Evolutionary conservation across 92 coral and sea anemone genomes (phyloP), one percentile per base, ranked within the genome.

Genomic region (Plumapathes pennacea): DNA sequence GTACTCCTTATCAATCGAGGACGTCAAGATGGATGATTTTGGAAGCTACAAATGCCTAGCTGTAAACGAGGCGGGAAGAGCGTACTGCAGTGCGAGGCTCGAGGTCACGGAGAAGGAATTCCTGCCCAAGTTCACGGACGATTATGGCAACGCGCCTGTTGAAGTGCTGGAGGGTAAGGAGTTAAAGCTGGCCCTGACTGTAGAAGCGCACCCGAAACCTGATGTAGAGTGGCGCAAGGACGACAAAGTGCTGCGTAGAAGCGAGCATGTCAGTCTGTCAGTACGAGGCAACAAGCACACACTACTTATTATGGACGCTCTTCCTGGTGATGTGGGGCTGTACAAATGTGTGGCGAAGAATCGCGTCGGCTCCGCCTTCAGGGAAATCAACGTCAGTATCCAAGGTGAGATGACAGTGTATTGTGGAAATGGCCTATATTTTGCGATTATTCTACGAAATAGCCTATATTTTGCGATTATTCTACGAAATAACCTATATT

Each of bases 211-310:
- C 69, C 99, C 99, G 6, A 46, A 62, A 44, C 99, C 99, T 0
- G 91, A 80, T 31, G 74, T 85, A 5, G 90, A 88, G 48, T 94
- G 99, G 99, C 85, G 69, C 67, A 94, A 88, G 40, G 96, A 94
- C 74, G 95, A 89, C 38, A 58, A 64, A 54, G 77, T 84, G 12
- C 60, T 94, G 30, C 69, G 82, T 30, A 72, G 87, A 78, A 85
- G 81, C 32, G 55, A 64, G 30, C 94, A 76, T 46, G 71, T 73
- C 50, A 80, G 54, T 45, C 27, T 94, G 62, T 61, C 88, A n/a
- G 57, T 85, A 14, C 59, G 81, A 36, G 94, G 94, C 21, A 75
- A 67, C 32, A 76, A 60, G 72, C 81, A 62, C 56, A 83, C 66
- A 36, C 69, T 89, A 5, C 71, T 76, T 24, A 67, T 94, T 23